phyloP scores from a whole-genome alignment of 2,888 invertebrate genomes.

The Cephus pygmeus region DNA sequence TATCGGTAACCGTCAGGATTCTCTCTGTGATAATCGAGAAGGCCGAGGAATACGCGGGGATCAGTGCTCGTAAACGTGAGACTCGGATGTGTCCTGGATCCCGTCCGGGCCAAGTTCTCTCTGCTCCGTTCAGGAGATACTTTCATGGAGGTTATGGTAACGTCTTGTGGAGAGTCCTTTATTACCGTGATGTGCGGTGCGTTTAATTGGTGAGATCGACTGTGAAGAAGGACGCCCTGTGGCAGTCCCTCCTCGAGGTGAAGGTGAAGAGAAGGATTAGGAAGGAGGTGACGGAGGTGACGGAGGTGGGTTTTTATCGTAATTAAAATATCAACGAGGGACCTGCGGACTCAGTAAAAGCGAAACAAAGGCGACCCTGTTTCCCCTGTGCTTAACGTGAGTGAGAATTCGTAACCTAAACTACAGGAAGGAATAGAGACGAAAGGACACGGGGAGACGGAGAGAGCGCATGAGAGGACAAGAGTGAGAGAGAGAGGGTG shows the following conservation, averaged over 20 bases:
- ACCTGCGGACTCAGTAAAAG: neutral
- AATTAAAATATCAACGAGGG: neutral
- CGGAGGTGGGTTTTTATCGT: neutral
- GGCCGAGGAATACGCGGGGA: neutral
- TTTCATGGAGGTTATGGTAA: neutral
- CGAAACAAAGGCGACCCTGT: neutral
- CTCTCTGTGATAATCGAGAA: neutral
- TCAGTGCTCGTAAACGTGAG: neutral
- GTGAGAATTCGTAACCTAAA: constrained; percentile 18
- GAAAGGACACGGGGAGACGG: constrained; percentile 7
- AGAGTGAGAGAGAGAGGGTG: constrained; percentile 14
- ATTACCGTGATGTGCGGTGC: neutral
- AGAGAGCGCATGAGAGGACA: constrained; percentile 1
- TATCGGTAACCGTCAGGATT: neutral
- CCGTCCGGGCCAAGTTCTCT: neutral
- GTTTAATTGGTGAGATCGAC: neutral
- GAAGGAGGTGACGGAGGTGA: neutral
- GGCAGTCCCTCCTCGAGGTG: neutral
- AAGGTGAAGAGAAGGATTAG: neutral
- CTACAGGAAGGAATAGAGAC: neutral
- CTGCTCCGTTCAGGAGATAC: neutral
- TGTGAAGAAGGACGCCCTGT: neutral
- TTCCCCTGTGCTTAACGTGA: constrained; percentile 1
- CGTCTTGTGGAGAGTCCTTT: neutral
- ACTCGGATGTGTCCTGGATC: neutral